phyloP scores from a whole-genome alignment of 2,797 vertebrate genomes.

The Sitta carolinensis region DNA sequence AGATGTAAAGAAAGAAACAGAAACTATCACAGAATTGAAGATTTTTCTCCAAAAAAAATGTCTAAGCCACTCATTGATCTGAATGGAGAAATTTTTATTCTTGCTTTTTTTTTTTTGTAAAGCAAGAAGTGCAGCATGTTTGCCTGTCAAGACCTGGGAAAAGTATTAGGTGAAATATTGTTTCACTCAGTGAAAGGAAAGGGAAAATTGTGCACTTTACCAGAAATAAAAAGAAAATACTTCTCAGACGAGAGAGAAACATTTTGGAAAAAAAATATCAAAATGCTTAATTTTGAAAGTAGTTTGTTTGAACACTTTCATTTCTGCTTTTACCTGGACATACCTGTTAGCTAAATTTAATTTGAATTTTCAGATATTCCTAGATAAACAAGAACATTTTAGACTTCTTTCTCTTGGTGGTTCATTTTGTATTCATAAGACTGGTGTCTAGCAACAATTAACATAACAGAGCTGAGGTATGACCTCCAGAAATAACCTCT shows the following conservation, averaged over 20 bases:
- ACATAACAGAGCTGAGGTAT: background rate
- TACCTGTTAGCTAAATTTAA: background rate
- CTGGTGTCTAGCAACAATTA: background rate
- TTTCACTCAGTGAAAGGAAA: background rate
- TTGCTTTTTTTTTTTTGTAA: background rate
- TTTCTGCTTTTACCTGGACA: background rate
- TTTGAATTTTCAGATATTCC: background rate
- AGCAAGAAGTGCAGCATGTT: background rate
- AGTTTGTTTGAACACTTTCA: fast-evolving
- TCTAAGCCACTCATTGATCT: background rate
- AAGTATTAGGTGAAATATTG: background rate
- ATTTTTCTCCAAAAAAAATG: background rate
- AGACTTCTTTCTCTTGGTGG: background rate
- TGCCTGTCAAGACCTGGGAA: background rate
- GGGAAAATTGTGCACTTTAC: background rate
- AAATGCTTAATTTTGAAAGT: background rate
- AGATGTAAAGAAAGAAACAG: background rate
- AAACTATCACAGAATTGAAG: background rate
- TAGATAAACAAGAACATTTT: background rate
- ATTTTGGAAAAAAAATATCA: background rate
- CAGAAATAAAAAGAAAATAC: background rate
- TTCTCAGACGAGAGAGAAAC: background rate
- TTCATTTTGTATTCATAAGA: background rate
- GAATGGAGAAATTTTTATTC: background rate
- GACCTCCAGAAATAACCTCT: background rate